A percentile compares a stretch with the other conserved stretches of the same genome.
Evolutionary conservation across 2,888 invertebrate genomes (phyloP).

Genomic region (Drosophila borborema): DNA sequence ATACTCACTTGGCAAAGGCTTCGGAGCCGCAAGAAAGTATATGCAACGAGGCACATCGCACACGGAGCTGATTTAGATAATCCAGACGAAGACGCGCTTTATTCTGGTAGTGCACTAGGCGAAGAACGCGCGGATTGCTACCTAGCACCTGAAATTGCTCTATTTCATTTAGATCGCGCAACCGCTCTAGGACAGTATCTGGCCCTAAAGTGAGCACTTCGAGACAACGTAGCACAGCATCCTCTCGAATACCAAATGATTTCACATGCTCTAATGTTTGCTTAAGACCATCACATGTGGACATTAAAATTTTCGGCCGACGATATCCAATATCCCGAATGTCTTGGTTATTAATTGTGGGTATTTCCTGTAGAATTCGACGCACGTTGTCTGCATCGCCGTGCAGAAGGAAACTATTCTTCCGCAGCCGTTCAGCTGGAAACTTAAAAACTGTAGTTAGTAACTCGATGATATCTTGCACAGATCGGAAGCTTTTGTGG

Average conservation of each 20-base stretch:
- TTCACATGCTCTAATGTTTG: constrained; percentile 87
- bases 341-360: constrained; percentile 86
- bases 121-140: constrained; percentile 87
- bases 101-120: constrained; percentile 86
- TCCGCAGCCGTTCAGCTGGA: constrained; percentile 86
- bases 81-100: constrained; percentile 86
- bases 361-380: constrained; percentile 87
- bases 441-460: constrained; percentile 87
- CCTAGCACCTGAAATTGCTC: constrained; percentile 88
- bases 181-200: constrained; percentile 87
- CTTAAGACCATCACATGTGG: constrained; percentile 86
- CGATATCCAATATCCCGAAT: constrained; percentile 86
- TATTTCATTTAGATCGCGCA: constrained; percentile 86
- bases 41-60: constrained; percentile 86
- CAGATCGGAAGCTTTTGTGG: constrained; percentile 85
- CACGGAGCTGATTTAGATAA: constrained; percentile 86
- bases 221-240: constrained; percentile 86
- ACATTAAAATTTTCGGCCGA: constrained; percentile 88
- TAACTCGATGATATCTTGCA: constrained; percentile 87
- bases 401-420: constrained; percentile 87
- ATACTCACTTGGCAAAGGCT: constrained; percentile 84
- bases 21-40: constrained; percentile 84
- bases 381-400: constrained; percentile 87
- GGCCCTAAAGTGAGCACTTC: constrained; percentile 87
- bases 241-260: constrained; percentile 87